Evolutionary conservation across 2,113 vertebrate genomes (phyloP).

Genomic region (Vireo altiloquus): DNA sequence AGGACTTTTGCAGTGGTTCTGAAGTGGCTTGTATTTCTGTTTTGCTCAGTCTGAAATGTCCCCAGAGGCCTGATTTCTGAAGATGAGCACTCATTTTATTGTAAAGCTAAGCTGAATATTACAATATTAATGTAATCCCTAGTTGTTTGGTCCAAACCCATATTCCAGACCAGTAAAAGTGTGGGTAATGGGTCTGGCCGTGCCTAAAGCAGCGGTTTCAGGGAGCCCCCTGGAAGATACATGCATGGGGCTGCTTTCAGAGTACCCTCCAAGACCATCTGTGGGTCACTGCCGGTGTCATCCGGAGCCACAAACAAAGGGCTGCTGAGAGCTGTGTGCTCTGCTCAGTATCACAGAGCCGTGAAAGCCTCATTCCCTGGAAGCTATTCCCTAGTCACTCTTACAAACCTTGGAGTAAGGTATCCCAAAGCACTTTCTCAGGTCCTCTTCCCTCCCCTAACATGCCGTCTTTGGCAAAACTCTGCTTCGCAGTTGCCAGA

Average conservation of each 20-base stretch:
- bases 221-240: neutral
- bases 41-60: neutral
- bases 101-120: neutral
- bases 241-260: fast-evolving
- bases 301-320: neutral
- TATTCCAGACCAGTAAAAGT: neutral
- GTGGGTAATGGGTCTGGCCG: neutral
- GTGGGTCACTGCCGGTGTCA: neutral
- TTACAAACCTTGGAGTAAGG: neutral
- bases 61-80: neutral
- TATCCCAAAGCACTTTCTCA: neutral
- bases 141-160: neutral
- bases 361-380: neutral
- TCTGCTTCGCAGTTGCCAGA: neutral
- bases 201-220: neutral
- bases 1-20: neutral
- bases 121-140: neutral
- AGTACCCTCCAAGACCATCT: neutral
- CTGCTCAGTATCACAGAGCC: neutral
- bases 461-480: neutral
- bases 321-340: neutral
- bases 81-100: neutral
- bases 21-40: neutral
- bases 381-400: neutral
- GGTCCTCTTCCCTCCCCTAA: neutral